Conservation (phyloP, 2,888 invertebrate genomes). For the Agrochola lychnidis region DNA sequence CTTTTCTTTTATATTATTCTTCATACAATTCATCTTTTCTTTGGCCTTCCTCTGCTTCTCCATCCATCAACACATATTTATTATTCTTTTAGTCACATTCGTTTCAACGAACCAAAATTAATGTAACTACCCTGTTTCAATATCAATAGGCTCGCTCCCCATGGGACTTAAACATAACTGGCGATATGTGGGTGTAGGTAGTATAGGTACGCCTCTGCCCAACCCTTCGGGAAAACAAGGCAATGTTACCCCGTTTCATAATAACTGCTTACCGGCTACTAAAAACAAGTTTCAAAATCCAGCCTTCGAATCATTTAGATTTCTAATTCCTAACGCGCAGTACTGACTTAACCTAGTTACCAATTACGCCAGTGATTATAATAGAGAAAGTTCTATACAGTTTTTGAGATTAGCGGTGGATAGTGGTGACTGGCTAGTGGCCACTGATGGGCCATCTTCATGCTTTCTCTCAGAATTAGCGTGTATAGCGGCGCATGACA, state of each 20-base stretch:
- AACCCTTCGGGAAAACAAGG: too few relatives aligned
- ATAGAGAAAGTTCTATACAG: conserved; percentile 41
- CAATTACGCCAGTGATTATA: conserved; percentile 52
- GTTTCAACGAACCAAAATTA: too few relatives aligned
- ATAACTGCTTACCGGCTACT: not conserved
- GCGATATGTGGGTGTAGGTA: too few relatives aligned
- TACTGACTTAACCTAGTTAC: conserved; percentile 43
- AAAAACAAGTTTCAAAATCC: conserved; percentile 39
- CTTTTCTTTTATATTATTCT: too few relatives aligned
- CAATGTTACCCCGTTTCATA: not conserved
- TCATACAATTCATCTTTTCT: too few relatives aligned
- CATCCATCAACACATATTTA: too few relatives aligned
- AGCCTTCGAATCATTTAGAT: conserved; percentile 18
- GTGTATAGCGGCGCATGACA: conserved; percentile 28
- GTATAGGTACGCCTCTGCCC: too few relatives aligned
- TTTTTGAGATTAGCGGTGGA: conserved; percentile 44
- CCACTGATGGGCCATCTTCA: conserved; percentile 20
- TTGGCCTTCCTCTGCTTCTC: too few relatives aligned
- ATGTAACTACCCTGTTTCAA: too few relatives aligned
- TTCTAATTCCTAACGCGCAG: conserved; percentile 50
- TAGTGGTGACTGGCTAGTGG: conserved; percentile 12
- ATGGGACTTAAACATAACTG: too few relatives aligned
- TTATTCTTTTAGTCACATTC: too few relatives aligned
- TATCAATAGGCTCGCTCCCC: too few relatives aligned
- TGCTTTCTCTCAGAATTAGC: conserved; percentile 47